Percentiles rank a stretch among this genome's conserved stretches.
Conservation (phyloP, 1,140 invertebrate genomes). For the Archivesica marissinica region DNA sequence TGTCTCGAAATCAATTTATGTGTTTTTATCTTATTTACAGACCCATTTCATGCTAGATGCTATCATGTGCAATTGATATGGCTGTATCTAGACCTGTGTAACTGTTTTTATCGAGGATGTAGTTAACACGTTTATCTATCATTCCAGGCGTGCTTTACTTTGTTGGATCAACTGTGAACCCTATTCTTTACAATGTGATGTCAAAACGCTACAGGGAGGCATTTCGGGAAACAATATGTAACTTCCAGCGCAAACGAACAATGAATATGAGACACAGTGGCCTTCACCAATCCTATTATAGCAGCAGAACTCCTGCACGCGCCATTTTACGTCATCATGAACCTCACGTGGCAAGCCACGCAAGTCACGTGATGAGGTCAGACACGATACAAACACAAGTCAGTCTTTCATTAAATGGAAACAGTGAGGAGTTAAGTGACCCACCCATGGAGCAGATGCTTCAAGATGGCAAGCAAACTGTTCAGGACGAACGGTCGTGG, state of each 20-base stretch:
- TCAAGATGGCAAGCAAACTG: neutral
- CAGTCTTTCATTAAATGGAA: slow-evolving; percentile 29
- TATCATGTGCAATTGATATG: no score
- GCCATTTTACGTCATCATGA: neutral
- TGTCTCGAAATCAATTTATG: no score
- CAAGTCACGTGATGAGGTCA: slow-evolving; percentile 24
- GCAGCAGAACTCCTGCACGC: neutral
- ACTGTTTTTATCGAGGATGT: no score
- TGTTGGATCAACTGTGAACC: slow-evolving; percentile 88
- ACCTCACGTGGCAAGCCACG: neutral
- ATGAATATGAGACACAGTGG: slow-evolving; percentile 21
- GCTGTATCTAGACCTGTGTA: no score
- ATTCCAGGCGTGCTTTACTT: slow-evolving; percentile 84
- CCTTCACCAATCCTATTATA: slow-evolving; percentile 52
- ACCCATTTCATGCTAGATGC: no score
- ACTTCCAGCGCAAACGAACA: slow-evolving; percentile 35
- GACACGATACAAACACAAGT: slow-evolving; percentile 47
- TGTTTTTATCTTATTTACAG: no score
- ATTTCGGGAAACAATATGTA: slow-evolving; percentile 82
- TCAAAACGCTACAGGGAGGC: slow-evolving; percentile 86
- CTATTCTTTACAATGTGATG: slow-evolving; percentile 87
- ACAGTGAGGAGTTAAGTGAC: slow-evolving; percentile 29
- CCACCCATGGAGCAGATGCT: slow-evolving; percentile 17
- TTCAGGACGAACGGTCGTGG: slow-evolving; percentile 24
- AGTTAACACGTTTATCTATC: no score